Conservation (phyloP, 2,113 vertebrate genomes). For the Sturnus vulgaris region DNA sequence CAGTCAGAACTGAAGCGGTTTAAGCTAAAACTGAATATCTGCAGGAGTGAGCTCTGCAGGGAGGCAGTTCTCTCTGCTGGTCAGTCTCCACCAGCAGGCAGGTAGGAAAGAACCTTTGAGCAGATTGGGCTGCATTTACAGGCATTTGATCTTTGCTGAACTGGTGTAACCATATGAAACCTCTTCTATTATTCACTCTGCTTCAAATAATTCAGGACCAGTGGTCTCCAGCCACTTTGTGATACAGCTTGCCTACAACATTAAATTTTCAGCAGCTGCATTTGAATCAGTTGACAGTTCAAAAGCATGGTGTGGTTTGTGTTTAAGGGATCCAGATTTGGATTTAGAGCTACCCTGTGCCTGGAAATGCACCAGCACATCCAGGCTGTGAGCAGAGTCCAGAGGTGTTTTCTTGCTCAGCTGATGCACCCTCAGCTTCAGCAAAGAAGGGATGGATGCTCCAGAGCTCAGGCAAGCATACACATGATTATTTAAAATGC, state of each 20-base stretch:
- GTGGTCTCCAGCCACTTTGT: constrained; percentile 9
- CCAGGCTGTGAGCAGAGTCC: neutral
- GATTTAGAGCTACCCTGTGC: neutral
- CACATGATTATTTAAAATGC: neutral
- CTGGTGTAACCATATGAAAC: neutral
- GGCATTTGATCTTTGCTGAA: constrained; percentile 51
- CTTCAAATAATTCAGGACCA: constrained; percentile 41
- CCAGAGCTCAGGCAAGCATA: neutral
- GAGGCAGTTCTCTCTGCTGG: neutral
- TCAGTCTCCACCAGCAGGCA: neutral
- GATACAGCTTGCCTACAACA: constrained; percentile 12
- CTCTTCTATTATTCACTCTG: constrained; percentile 57
- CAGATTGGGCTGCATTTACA: constrained; percentile 25
- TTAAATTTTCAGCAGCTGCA: constrained; percentile 24
- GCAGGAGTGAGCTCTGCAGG: neutral
- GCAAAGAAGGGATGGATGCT: neutral
- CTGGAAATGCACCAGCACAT: neutral
- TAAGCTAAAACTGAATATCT: neutral
- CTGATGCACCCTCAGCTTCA: neutral
- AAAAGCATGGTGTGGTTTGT: neutral
- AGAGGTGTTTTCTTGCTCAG: neutral
- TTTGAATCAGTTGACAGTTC: constrained; percentile 30
- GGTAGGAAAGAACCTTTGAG: neutral
- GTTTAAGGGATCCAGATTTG: neutral
- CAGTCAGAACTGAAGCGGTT: neutral